phyloP scores from a whole-genome alignment of 2,888 invertebrate genomes.

The Papilio gigon region DNA sequence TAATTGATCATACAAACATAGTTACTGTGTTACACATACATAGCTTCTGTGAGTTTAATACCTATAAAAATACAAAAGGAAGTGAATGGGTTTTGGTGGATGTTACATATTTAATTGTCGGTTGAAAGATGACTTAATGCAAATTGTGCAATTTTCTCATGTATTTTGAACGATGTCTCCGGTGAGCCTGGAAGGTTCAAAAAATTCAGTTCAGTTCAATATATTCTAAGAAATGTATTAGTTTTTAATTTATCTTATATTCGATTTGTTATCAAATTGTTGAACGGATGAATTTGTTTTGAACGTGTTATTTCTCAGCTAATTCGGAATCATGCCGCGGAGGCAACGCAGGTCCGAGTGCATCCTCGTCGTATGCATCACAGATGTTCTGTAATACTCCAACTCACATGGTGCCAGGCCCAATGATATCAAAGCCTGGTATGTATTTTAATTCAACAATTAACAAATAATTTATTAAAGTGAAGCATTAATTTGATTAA shows the following conservation, averaged over 20 bases:
- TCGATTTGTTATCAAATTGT: neutral
- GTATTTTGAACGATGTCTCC: too few species aligned
- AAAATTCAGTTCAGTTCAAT: too few species aligned
- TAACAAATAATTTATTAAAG: neutral
- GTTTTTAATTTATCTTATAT: too few species aligned
- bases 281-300: conserved; percentile 1
- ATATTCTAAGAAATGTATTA: too few species aligned
- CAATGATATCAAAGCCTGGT: conserved; percentile 77
- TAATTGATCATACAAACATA: conserved; percentile 6
- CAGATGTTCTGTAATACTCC: conserved; percentile 86
- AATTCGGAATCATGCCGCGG: conserved; percentile 56
- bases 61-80: too few species aligned
- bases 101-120: too few species aligned
- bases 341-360: conserved; percentile 47
- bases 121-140: too few species aligned
- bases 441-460: conserved; percentile 30
- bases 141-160: too few species aligned
- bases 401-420: conserved; percentile 80
- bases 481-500: conserved; percentile 25
- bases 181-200: too few species aligned
- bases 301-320: conserved; percentile 43
- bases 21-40: neutral
- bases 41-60: neutral
- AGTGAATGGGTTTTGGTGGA: too few species aligned
- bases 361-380: conserved; percentile 71